These are phyloP conservation scores for Pitta sordida DNA, from an alignment of 2,113 vertebrate genomes.

Conservation along the genomic window DNA sequence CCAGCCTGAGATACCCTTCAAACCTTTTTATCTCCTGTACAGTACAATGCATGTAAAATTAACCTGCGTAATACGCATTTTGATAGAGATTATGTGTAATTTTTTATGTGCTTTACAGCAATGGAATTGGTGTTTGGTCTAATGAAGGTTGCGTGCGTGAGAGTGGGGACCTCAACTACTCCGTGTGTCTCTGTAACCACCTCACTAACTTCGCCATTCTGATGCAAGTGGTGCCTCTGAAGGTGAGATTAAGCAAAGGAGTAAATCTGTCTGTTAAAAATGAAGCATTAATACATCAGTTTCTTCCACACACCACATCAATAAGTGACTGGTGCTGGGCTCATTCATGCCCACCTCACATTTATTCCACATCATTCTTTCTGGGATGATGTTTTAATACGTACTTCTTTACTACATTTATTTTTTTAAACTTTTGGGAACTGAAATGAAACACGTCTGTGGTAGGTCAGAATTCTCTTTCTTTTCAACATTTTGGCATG, in stretches of 20 bases:
- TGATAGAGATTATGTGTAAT: rapidly evolving
- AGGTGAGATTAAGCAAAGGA: conserved; percentile 76
- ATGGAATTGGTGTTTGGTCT: conserved; percentile 87
- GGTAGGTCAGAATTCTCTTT: neutral
- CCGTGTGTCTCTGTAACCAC: conserved; percentile 90
- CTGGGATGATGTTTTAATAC: neutral
- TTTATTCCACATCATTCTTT: neutral
- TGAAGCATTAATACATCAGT: neutral
- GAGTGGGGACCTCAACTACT: conserved; percentile 83
- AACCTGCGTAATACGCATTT: neutral
- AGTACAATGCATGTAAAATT: neutral
- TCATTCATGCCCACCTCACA: neutral
- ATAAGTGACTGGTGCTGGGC: neutral
- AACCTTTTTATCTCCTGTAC: rapidly evolving
- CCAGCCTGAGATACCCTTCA: neutral
- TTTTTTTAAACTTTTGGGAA: neutral
- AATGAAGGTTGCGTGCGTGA: conserved; percentile 82
- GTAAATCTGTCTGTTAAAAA: neutral
- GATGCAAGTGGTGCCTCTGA: conserved; percentile 94
- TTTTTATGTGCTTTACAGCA: conserved; percentile 52
- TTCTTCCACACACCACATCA: neutral
- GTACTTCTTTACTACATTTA: neutral
- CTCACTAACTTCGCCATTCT: conserved; percentile 98
- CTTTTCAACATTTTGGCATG: neutral
- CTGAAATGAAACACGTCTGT: neutral